phyloP scores from a whole-genome alignment of 2,888 invertebrate species.

The Synergus umbraculus region DNA sequence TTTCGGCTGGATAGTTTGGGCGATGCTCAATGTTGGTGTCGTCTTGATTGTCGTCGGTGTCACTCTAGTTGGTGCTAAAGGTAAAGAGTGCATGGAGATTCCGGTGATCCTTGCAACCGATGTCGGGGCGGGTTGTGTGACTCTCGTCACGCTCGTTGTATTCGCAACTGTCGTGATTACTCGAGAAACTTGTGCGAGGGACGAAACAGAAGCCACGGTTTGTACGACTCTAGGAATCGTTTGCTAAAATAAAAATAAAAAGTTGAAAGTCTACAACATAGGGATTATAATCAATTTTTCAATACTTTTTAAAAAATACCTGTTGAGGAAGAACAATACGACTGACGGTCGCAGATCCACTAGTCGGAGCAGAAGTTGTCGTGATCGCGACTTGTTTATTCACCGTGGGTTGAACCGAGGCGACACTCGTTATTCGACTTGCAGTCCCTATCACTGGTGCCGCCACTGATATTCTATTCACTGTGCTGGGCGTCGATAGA shows the following conservation, averaged over 20 bases:
- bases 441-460: conserved; percentile 70
- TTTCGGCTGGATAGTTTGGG: conserved; percentile 73
- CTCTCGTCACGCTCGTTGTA: conserved; percentile 67
- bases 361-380: conserved; percentile 63
- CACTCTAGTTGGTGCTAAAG: conserved; percentile 66
- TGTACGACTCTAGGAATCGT: conserved; percentile 70
- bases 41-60: conserved; percentile 69
- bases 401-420: conserved; percentile 70
- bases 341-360: conserved; percentile 68
- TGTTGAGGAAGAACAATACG: conserved; percentile 74
- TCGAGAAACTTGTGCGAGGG: conserved; percentile 69
- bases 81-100: conserved; percentile 73
- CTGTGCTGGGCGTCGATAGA: conserved; percentile 64
- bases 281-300: no score
- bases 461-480: conserved; percentile 73
- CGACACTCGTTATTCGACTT: conserved; percentile 69
- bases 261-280: not conserved
- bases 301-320: conserved; percentile 52
- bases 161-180: conserved; percentile 72
- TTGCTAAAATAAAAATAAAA: conserved; percentile 53
- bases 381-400: conserved; percentile 72
- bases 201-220: conserved; percentile 71
- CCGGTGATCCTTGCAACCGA: conserved; percentile 73
- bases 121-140: conserved; percentile 68
- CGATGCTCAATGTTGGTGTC: conserved; percentile 59